Base-by-base conservation (phyloP, 2,113 vertebrate genomes). In the Paramisgurnus dabryanus region DNA sequence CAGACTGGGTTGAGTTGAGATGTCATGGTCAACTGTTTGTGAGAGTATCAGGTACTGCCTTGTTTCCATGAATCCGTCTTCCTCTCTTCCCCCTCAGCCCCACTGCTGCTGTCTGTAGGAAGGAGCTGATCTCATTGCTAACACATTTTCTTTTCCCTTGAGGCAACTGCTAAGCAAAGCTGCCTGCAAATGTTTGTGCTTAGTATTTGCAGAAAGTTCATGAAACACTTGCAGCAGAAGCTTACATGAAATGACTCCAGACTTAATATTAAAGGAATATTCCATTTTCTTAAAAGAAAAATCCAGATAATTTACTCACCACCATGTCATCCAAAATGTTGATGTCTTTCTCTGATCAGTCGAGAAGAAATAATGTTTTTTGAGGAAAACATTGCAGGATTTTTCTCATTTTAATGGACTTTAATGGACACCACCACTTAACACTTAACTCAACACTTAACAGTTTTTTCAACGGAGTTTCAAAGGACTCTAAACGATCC, bases 41-140 rank as follows among this genome's bases (percentile, higher is more conserved):
- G 39, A 75, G 69, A 75, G 69, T 47, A 11, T 82, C 49, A 70
- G 72, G 50, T 80, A 64, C 47, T 58, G 76, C 61, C 63, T 61
- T 68, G 63, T 76, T 81, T 76, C 69, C 73, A 75, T 47, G 43
- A 80, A 80, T 68, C 27, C 47, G 43, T 13, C 17, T 41, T 7
- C 55, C 49, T 53, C 6, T 43, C 49, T 18, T 72, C 57, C 73
- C 41, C 73, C 53, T 9, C 17, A 18, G 12, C 66, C 66, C 43
- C 64, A 40, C 61, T 34, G 22, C 55, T 64, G 68, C 45, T 67
- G 61, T 40, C 65, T 83, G 73, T 45, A 79, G 66, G 47, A 76
- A 76, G 67, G 40, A 49, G 60, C 60, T 84, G 80, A 84, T 74
- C 71, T 84, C 79, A 83, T 67, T 84, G 18, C 65, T 8, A 83